Evolutionary conservation across 1,140 invertebrate species (phyloP), one percentile per base, ranked within the genome.

Genomic region (Macrobrachium nipponense): DNA sequence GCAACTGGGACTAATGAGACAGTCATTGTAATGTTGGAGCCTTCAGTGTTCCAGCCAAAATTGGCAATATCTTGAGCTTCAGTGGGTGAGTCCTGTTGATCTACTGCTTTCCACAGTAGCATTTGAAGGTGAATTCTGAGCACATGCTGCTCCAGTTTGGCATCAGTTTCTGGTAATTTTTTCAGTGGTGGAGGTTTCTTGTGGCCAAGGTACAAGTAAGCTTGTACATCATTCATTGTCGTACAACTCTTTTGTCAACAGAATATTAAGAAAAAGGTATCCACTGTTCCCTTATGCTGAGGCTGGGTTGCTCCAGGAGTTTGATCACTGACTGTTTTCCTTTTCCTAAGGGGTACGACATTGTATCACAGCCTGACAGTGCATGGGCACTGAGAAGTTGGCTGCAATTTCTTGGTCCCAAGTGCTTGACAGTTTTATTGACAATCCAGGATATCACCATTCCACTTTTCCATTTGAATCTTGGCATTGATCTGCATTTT

Each of bases 221-320:
- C 36, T 44, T 51, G 75, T 44, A 51, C 43, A 44, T 77, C 43
- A 77, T 77, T 77, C 75, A 77, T 77, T 77, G 75, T 77, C 58
- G 43, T 43, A 51, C 75, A 77, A 18, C 36, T 77, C 27, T 36
- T 59, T 51, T 77, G 43, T 77, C 75, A 5, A 51, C 44, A 77
- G 2, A 77, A 36, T 36, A 51, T 11, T 44, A 77, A 77, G 75
- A 77, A 77, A 51, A 59, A 77, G 17, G 11, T 77, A 15, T 77
- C 23, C 58, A 15, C 75, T 77, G 14, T 77, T 6, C 1, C 51
- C 43, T 59, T 36, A 10, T 6, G 44, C 44, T 51, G 75, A 77
- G 75, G n/a, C 14, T 43, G 15, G 43, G 14, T 43, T 17, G 2
- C 43, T 77, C 15, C 12, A 77, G 75, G 43, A 77, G 75, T 51